These are phyloP conservation scores for Cydia fagiglandana DNA, from an alignment of 1,140 invertebrate species.

Conservation along the genomic window DNA sequence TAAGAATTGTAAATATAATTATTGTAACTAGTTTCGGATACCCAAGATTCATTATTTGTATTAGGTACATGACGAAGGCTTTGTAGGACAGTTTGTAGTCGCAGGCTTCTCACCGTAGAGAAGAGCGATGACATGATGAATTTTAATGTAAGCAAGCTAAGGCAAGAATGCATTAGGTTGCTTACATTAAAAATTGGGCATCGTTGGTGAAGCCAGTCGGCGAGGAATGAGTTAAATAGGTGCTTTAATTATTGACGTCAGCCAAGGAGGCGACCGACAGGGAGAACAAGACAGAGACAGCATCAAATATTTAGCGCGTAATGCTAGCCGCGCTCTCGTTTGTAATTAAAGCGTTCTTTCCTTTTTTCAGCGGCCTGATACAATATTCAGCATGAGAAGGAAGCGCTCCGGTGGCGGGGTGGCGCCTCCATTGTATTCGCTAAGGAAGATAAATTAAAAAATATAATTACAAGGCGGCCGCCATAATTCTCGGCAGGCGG, in stretches of 20 bases:
- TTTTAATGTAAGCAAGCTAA: too few relatives aligned
- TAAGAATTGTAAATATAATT: too few relatives aligned
- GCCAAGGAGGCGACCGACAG: conserved; percentile 43
- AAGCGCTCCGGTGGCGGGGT: conserved; percentile 75
- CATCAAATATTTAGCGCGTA: conserved; percentile 78
- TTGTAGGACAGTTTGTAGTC: background rate
- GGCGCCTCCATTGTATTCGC: conserved; percentile 79
- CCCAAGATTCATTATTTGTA: too few relatives aligned
- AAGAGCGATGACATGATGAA: too few relatives aligned
- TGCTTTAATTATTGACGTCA: conserved; percentile 76
- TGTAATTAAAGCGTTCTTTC: conserved; percentile 79
- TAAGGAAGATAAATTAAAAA: conserved; percentile 82
- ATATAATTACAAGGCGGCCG: conserved; percentile 81
- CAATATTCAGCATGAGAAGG: conserved; percentile 79
- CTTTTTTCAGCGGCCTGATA: conserved; percentile 78
- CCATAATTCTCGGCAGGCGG: conserved; percentile 79
- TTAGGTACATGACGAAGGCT: background rate
- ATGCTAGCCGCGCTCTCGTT: conserved; percentile 74
- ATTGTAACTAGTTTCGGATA: too few relatives aligned
- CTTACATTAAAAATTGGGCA: background rate
- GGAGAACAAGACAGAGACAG: conserved; percentile 69
- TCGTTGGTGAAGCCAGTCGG: conserved; percentile 41
- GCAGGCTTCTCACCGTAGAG: too few relatives aligned
- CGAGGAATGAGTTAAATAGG: conserved; percentile 74
- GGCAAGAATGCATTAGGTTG: background rate